These are phyloP conservation scores for Xiphorhynchus elegans DNA, from an alignment of 2,113 vertebrate genomes.

Conservation along the genomic window DNA sequence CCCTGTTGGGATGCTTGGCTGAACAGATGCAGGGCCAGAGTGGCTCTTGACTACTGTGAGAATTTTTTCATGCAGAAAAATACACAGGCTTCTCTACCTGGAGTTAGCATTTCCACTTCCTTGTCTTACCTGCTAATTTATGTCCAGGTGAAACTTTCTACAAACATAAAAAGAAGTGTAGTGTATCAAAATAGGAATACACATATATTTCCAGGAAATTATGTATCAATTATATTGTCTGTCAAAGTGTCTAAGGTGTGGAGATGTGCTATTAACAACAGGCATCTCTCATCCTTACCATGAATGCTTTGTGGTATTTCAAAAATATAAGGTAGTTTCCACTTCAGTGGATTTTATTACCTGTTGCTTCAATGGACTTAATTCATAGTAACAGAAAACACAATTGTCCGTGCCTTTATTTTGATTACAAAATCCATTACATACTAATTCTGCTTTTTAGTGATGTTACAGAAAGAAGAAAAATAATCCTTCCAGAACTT, in stretches of 20 bases:
- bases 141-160: neutral
- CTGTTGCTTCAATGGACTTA: slow-evolving; percentile 18
- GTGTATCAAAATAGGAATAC: neutral
- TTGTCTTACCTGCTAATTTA: neutral
- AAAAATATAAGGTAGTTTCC: neutral
- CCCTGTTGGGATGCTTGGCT: neutral
- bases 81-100: neutral
- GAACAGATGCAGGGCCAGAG: neutral
- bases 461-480: neutral
- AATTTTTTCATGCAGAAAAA: neutral
- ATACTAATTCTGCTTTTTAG: slow-evolving; percentile 15
- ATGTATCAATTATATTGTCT: neutral
- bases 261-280: neutral
- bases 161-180: neutral
- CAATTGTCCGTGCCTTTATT: neutral
- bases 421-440: slow-evolving; percentile 1
- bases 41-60: neutral
- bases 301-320: neutral
- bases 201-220: neutral
- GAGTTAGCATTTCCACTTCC: neutral
- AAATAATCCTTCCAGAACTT: neutral
- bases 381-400: slow-evolving; percentile 1
- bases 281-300: neutral
- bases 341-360: neutral
- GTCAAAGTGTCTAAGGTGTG: neutral